Base-by-base conservation (phyloP, 2,888 invertebrate genomes). In the Cheilosia vernalis region DNA sequence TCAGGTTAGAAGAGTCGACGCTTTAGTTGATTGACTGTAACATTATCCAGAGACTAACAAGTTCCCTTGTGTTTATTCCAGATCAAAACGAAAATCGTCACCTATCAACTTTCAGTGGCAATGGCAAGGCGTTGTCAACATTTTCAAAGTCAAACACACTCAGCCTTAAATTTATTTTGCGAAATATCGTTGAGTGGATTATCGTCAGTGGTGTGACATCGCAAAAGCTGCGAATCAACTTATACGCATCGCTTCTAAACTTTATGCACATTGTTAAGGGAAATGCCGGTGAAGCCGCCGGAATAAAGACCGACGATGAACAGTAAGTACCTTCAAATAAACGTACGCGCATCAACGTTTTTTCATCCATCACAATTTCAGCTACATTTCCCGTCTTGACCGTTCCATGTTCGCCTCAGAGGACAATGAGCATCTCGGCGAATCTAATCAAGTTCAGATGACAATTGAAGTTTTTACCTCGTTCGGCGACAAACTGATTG, bases 231-330 rank as follows among this genome's bases (percentile, higher is more conserved):
- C 92, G 97, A 53, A 96, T 97, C 0, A 97, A 98, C 90, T 91
- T 98, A 15, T 98, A 98, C 89, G 96, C 97, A 1, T 95, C 97
- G 0, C 90, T 98, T 19, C 91, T 98, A 0, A 97, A 96, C 88
- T 96, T 96, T 87, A 92, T 98, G 73, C 95, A 96, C 88, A 95
- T 98, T 17, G 94, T 95, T 0, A 95, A 91, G 72, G 89, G 89
- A 24, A 94, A 87, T 90, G 91, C 82, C 40, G 67, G 61, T 0
- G 87, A 87, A 19, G 72, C 72, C 17, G 87, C 91, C 88, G 58
- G 83, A 66, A 42, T 93, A 92, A 51, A 74, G 24, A 21, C 63
- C 5, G 69, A 64, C 1, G 64, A 88, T 87, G 42, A 90, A 88
- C 88, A 66, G 89, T 90, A 83, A 88, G 87, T 79, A 1, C 2